Base-by-base conservation (phyloP, 1,140 invertebrate species). In the Drosophila prosaltans region DNA sequence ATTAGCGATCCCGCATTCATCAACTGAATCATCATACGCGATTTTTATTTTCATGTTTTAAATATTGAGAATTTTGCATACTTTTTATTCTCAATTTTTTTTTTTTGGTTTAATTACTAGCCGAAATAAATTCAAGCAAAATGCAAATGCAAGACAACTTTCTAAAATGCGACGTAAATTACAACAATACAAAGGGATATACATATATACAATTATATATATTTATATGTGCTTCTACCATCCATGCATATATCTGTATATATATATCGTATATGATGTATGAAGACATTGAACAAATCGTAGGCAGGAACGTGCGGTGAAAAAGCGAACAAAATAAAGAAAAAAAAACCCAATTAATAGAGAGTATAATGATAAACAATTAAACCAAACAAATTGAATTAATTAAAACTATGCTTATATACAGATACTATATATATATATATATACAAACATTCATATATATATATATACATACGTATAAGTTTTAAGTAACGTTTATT, bases 271-370 rank as follows among this genome's bases (percentile, higher is more conserved):
- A 43, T 43, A 43, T 43, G 21, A 51, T 51, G 45, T 51, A 74
- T 72, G 84, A 90, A 88, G 70, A 80, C 68, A 91, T 85, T 88
- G 90, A 91, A 91, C 85, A 91, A 91, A 91, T 91, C 90, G 88
- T 92, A 92, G 91, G 91, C 91, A 92, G 91, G 91, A 92, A 91
- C 91, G 91, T 92, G 91, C 91, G 91, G 91, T 92, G 91, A 90
- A 90, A 90, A 80, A 75, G 66, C 65, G 75, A 77, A 69, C 28
- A 57, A 72, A 63, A 65, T 76, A 78, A 66, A 75, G 78, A 64
- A 48, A 72, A 48, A 72, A 85, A 73, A 86, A 65, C 75, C 75
- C 82, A 86, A 86, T 86, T 86, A 88, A 66, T 84, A 84, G 77
- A 76, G 80, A 79, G 82, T 82, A 80, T 88, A 68, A 86, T 66